These are phyloP conservation scores for Avahi laniger DNA, from an alignment of 2,797 vertebrate species.

Conservation along the genomic window DNA sequence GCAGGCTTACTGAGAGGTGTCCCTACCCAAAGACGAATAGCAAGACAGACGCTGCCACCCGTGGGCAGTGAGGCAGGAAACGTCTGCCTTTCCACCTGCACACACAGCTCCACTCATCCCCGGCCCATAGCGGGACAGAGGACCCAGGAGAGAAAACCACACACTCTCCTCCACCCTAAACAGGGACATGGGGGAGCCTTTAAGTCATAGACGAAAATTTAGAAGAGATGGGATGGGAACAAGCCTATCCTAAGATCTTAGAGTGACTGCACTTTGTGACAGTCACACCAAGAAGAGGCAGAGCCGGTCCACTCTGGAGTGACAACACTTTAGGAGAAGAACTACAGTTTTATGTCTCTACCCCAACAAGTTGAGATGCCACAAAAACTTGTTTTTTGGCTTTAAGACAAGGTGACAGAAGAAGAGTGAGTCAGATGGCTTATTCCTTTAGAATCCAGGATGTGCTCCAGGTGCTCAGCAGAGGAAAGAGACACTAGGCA, in stretches of 20 bases:
- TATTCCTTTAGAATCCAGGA: neutral
- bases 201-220: neutral
- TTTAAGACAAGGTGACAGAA: neutral
- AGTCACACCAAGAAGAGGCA: neutral
- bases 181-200: neutral
- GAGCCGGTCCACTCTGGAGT: neutral
- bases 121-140: neutral
- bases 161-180: neutral
- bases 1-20: neutral
- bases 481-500: neutral
- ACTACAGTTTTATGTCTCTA: neutral
- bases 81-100: neutral
- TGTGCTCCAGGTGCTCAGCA: neutral
- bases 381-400: neutral
- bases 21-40: neutral
- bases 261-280: neutral
- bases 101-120: neutral
- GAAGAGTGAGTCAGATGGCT: neutral
- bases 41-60: neutral
- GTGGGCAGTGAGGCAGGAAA: neutral
- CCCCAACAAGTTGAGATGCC: neutral
- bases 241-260: neutral
- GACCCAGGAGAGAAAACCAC: neutral
- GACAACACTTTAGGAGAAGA: neutral
- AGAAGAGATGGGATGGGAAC: neutral